Evolutionary conservation across 2,113 vertebrate genomes (phyloP).

Genomic region (Salvelinus fontinalis): DNA sequence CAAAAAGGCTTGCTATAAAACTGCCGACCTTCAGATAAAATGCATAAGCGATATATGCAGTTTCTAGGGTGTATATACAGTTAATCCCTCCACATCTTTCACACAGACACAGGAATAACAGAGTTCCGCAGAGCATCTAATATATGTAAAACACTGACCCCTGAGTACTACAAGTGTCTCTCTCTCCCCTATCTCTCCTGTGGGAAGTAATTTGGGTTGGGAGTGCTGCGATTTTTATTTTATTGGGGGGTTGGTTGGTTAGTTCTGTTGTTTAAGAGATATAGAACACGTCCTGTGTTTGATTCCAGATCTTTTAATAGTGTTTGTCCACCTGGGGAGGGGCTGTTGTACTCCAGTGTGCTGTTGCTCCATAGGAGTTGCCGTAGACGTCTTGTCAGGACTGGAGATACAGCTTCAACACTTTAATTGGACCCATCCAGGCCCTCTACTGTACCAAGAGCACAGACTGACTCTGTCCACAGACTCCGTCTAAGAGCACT

Average conservation of each 20-base stretch:
- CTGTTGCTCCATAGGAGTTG: neutral
- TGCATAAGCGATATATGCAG: too few relatives aligned
- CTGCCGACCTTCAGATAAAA: neutral
- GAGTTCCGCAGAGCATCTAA: neutral
- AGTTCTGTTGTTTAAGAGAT: neutral
- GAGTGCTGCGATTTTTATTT: neutral
- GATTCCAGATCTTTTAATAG: neutral
- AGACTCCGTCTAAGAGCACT: neutral
- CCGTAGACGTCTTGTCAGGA: neutral
- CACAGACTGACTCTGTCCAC: neutral
- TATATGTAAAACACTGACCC: neutral
- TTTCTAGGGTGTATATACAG: neutral
- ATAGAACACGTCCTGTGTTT: neutral
- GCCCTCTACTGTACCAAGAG: neutral
- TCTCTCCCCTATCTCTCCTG: neutral
- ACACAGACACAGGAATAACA: neutral
- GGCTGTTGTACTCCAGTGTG: neutral
- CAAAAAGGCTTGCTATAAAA: neutral
- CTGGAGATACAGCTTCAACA: neutral
- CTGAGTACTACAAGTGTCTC: neutral
- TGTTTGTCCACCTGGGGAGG: neutral
- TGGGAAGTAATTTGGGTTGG: too few relatives aligned
- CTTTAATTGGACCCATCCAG: constrained; percentile 1
- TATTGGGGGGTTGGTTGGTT: too few relatives aligned
- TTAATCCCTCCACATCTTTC: neutral